Conservation (phyloP, 2,113 vertebrate genomes). For the Hypomesus transpacificus region DNA sequence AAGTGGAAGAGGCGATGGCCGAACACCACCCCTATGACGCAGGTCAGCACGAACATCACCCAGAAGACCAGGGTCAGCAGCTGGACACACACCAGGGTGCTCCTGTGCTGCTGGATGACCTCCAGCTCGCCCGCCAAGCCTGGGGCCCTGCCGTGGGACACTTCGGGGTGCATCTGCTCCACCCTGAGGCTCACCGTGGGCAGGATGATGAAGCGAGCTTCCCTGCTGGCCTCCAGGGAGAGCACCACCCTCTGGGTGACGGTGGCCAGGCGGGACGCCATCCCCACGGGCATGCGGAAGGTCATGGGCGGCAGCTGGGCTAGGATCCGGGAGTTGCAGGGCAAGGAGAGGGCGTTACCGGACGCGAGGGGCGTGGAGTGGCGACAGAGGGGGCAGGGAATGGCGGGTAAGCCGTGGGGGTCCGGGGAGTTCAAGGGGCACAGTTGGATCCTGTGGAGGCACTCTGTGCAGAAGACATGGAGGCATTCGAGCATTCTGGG, state of each 20-base stretch:
- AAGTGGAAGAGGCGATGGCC: conserved; percentile 61
- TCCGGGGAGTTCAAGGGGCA: conserved; percentile 39
- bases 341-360: conserved; percentile 58
- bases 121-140: conserved; percentile 44
- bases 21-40: conserved; percentile 67
- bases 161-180: conserved; percentile 67
- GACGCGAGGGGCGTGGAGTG: conserved; percentile 65
- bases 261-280: conserved; percentile 45
- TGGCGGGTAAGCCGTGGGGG: conserved; percentile 37
- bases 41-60: conserved; percentile 70
- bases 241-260: conserved; percentile 71
- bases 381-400: conserved; percentile 74
- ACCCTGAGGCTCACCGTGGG: conserved; percentile 76
- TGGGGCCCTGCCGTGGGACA: conserved; percentile 1
- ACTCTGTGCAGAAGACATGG: conserved; percentile 76
- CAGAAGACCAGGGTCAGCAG: conserved; percentile 68
- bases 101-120: conserved; percentile 54
- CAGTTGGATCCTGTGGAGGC: conserved; percentile 71
- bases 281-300: conserved; percentile 48
- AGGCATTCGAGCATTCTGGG: conserved; percentile 75
- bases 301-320: conserved; percentile 55
- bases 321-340: conserved; percentile 67
- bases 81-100: conserved; percentile 63
- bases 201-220: conserved; percentile 69
- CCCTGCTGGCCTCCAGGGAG: conserved; percentile 63